A percentile compares a stretch with the other conserved stretches of the same genome.
Evolutionary conservation across 92 coral and sea anemone genomes (phyloP).

Genomic region (Paragorgia papillata): DNA sequence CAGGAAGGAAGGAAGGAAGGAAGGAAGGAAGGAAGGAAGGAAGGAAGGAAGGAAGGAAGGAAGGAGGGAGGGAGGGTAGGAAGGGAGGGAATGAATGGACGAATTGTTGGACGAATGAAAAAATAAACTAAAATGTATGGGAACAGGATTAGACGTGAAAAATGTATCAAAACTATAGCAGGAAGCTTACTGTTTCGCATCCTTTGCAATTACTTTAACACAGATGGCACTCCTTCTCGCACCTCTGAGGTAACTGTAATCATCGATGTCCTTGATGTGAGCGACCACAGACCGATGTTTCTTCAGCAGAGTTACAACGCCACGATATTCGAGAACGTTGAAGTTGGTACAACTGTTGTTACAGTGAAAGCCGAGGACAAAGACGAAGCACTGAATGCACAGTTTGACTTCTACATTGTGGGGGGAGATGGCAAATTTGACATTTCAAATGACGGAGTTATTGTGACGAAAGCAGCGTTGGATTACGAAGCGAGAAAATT

Average conservation of each 20-base stretch:
- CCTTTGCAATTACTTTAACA: too few relatives aligned
- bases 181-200: too few relatives aligned
- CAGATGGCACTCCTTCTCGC: constrained; percentile 33
- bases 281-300: constrained; percentile 19
- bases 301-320: background rate
- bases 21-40: too few relatives aligned
- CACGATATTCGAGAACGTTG: constrained; percentile 25
- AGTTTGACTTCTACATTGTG: constrained; percentile 40
- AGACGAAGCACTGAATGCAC: constrained; percentile 26
- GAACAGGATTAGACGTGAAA: too few relatives aligned
- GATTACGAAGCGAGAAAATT: constrained; percentile 67
- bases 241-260: constrained; percentile 23
- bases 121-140: too few relatives aligned
- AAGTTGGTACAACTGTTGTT: constrained; percentile 27
- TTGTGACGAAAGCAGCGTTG: constrained; percentile 51
- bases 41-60: too few relatives aligned
- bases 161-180: too few relatives aligned
- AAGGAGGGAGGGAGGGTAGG: too few relatives aligned
- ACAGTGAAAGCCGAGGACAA: constrained; percentile 25
- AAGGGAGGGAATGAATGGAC: too few relatives aligned
- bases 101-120: too few relatives aligned
- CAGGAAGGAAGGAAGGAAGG: too few relatives aligned
- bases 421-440: constrained; percentile 51
- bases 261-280: constrained; percentile 21
- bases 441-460: constrained; percentile 52